Percentiles rank a stretch among this genome's conserved stretches.
Evolutionary conservation across 2,113 vertebrate species (phyloP).

Genomic region (Phylloscopus trochilus): DNA sequence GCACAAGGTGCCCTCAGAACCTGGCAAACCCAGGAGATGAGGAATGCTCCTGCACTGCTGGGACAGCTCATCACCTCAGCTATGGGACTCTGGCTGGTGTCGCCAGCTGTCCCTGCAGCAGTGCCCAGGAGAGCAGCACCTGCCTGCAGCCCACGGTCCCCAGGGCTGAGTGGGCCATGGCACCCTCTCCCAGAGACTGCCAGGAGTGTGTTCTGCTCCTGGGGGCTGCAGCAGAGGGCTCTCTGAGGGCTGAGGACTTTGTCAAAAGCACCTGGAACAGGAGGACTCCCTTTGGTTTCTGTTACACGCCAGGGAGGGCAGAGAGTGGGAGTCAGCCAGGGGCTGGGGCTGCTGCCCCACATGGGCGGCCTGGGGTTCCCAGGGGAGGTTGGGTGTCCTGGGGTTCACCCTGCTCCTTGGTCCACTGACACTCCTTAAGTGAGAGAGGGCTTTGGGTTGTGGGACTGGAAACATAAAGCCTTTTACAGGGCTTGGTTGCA

Average conservation of each 20-base stretch:
- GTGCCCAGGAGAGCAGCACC: not conserved
- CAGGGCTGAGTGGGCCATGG: not conserved
- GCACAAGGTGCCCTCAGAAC: not conserved
- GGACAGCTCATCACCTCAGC: not conserved
- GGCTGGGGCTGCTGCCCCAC: not conserved
- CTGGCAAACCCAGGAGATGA: not conserved
- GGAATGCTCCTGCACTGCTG: not conserved
- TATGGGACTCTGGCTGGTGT: fast-evolving
- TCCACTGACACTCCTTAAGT: not conserved
- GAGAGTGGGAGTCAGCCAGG: not conserved
- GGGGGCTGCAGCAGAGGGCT: not conserved
- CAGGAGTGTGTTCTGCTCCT: fast-evolving
- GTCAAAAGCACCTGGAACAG: not conserved
- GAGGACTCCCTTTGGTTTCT: not conserved
- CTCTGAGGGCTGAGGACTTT: not conserved
- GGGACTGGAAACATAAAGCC: not conserved
- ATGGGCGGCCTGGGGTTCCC: no score
- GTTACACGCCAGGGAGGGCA: no score
- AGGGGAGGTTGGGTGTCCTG: no score
- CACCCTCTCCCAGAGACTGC: not conserved
- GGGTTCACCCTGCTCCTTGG: not conserved
- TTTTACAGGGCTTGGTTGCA: fast-evolving
- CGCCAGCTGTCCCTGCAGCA: not conserved
- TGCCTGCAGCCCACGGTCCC: not conserved
- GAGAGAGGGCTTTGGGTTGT: not conserved